Evolutionary conservation across 2,113 vertebrate species (phyloP), one percentile per base, ranked within the genome.

Genomic region (Salvelinus sp.): DNA sequence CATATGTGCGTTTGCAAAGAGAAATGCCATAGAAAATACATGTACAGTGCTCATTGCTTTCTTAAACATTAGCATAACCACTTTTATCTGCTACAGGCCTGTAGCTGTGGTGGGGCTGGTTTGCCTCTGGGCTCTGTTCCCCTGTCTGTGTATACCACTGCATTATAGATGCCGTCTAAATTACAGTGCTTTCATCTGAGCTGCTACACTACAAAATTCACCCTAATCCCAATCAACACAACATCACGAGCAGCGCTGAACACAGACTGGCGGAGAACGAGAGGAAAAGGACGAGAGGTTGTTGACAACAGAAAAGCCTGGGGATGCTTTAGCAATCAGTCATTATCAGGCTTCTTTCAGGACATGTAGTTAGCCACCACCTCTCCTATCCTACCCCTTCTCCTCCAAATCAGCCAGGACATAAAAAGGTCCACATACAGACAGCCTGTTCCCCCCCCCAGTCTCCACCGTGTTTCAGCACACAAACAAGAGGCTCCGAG

Each of bases 141-240:
- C 22, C 38, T 76, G 18, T 20, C 69, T 72, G 68, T 84, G 83
- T 76, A 76, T 30, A 23, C 77, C 57, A 66, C 27, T 80, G 77
- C 82, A 85, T 89, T 86, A 86, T 65, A 71, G 62, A 85, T 84
- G 80, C 70, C 48, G 83, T 89, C 84, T 83, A 86, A 91, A 91
- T 89, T 68, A 82, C 79, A 81, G 64, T 12, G 66, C 82, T 82
- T 88, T 87, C 85, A 80, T 83, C 71, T 76, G 69, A n/a, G 69
- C 74, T 75, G 47, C 74, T 81, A 82, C 74, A 80, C 54, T 72
- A 62, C 71, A 76, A 79, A 20, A 20, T 72, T 23, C 62, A n/a
- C 60, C 18, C 44, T 76, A 7, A 69, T 22, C 13, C n/a, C 50
- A 65, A 14, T n/a, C n/a, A 62, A 22, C 62, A 30, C 60, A 69